phyloP scores from a whole-genome alignment of 2,797 vertebrate species.

The Poecile montanus region DNA sequence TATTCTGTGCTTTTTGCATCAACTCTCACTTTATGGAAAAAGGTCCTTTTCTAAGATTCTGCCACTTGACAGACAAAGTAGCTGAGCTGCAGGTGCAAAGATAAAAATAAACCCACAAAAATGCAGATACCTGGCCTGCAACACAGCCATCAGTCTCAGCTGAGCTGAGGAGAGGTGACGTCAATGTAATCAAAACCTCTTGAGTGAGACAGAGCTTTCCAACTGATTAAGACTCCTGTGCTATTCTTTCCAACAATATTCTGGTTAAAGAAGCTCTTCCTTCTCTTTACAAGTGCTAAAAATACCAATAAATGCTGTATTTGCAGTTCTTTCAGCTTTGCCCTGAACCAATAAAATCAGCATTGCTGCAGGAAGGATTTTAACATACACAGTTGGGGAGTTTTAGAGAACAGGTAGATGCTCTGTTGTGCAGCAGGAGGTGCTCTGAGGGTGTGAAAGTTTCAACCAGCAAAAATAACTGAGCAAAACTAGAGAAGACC shows the following conservation, averaged over 20 bases:
- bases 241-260: constrained; percentile 52
- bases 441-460: neutral
- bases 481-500: neutral
- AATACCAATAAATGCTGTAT: constrained; percentile 33
- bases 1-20: neutral
- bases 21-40: neutral
- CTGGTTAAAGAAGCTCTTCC: constrained; percentile 38
- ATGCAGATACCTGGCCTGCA: constrained; percentile 37
- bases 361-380: neutral
- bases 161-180: constrained; percentile 15
- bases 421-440: neutral
- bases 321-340: neutral
- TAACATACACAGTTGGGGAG: neutral
- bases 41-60: fast-evolving
- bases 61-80: neutral
- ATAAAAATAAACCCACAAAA: neutral
- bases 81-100: neutral
- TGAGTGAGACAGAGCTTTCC: constrained; percentile 40
- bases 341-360: neutral
- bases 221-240: constrained; percentile 46
- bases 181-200: constrained; percentile 43
- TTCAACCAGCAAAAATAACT: neutral
- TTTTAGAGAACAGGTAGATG: neutral
- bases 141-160: neutral
- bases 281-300: constrained; percentile 22